These are phyloP conservation scores for Campylorhamphus procurvoides DNA, from an alignment of 2,113 vertebrate genomes.

Conservation along the genomic window DNA sequence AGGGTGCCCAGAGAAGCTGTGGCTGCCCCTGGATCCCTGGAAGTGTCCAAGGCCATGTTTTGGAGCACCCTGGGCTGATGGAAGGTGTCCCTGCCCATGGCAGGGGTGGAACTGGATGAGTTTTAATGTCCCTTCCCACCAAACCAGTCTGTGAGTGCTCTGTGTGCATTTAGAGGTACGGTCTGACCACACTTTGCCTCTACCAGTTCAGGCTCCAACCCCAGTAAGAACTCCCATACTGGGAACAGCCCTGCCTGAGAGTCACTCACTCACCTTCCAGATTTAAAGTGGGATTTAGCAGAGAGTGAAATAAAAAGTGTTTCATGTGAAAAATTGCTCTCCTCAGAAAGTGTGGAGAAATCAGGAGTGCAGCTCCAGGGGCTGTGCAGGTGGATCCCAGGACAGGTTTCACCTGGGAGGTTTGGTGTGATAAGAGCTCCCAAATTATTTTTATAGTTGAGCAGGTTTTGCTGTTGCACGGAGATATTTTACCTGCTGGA, in stretches of 20 bases:
- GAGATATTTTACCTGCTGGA: neutral
- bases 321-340: neutral
- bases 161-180: neutral
- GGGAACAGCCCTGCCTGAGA: neutral
- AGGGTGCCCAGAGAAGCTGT: neutral
- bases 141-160: neutral
- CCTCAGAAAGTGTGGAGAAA: fast-evolving
- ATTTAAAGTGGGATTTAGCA: neutral
- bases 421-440: neutral
- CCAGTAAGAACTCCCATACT: neutral
- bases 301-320: neutral
- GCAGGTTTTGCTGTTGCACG: neutral
- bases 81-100: neutral
- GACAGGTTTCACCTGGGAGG: neutral
- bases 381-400: neutral
- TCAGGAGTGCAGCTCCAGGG: neutral
- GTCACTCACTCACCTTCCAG: neutral
- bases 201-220: neutral
- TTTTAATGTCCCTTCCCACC: neutral
- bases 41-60: neutral
- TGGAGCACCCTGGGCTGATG: neutral
- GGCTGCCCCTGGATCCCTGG: neutral
- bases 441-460: neutral
- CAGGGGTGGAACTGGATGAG: neutral
- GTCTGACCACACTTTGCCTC: neutral